phyloP scores from a whole-genome alignment of 1,140 invertebrate genomes.

The Atta texana region DNA sequence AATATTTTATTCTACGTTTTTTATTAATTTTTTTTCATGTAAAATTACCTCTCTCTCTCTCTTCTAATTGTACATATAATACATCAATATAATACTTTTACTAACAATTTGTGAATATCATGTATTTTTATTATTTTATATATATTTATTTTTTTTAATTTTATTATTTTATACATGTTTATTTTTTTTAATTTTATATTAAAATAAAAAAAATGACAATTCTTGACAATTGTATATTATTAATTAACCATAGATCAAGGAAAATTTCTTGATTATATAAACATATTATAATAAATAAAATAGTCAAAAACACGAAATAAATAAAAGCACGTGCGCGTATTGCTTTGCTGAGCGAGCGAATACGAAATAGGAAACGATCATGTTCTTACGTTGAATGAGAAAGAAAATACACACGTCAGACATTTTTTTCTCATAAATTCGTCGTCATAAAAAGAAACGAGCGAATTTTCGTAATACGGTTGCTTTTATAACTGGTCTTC shows the following conservation, averaged over 20 bases:
- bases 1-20: too few species aligned
- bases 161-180: too few species aligned
- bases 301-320: not conserved
- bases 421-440: slow-evolving; percentile 77
- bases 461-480: slow-evolving; percentile 77
- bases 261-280: slow-evolving; percentile 14
- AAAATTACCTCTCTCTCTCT: too few species aligned
- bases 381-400: slow-evolving; percentile 35
- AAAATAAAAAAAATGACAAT: not conserved
- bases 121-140: not conserved
- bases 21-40: too few species aligned
- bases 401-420: slow-evolving; percentile 62
- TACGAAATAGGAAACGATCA: slow-evolving; percentile 13
- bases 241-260: not conserved
- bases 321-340: not conserved
- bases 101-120: too few species aligned
- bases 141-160: not conserved
- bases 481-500: slow-evolving; percentile 59
- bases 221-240: not conserved
- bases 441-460: slow-evolving; percentile 74
- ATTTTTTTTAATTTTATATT: not conserved
- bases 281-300: slow-evolving; percentile 36
- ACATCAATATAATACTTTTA: too few species aligned
- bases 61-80: too few species aligned
- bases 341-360: slow-evolving; percentile 35